Percentiles rank a stretch among this genome's conserved stretches.
phyloP scores from a whole-genome alignment of 2,888 invertebrate species.

The Meghimatium bilineatum region DNA sequence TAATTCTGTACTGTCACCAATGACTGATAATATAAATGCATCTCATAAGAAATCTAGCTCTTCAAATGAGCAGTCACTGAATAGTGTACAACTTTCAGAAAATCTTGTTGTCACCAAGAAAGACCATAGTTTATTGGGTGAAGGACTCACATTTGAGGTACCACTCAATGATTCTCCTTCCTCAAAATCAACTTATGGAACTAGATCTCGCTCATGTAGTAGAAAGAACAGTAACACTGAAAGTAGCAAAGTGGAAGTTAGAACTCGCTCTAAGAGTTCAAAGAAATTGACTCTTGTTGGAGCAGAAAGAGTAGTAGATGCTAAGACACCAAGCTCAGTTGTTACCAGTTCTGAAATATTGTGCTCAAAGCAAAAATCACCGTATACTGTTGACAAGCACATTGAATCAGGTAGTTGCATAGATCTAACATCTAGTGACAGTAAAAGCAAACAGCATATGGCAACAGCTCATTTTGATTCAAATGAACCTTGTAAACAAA shows the following conservation, averaged over 20 bases:
- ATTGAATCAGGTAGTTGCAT: no score
- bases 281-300: background rate
- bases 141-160: constrained; percentile 31
- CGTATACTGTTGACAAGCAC: background rate
- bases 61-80: background rate
- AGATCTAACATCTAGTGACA: background rate
- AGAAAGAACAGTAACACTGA: background rate
- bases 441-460: no score
- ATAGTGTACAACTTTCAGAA: background rate
- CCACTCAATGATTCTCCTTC: constrained; percentile 39
- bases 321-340: background rate
- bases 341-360: background rate
- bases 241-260: background rate
- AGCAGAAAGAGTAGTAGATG: background rate
- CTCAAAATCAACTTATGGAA: constrained; percentile 36
- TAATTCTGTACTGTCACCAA: constrained; percentile 55
- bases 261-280: background rate
- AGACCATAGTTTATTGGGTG: constrained; percentile 12
- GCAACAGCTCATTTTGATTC: background rate
- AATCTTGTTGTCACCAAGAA: background rate
- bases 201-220: constrained; percentile 45
- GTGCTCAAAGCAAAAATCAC: background rate
- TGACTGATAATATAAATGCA: constrained; percentile 26
- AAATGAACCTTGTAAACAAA: background rate
- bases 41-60: background rate